phyloP scores from a whole-genome alignment of 2,113 vertebrate genomes.

The Colinus virginianus region DNA sequence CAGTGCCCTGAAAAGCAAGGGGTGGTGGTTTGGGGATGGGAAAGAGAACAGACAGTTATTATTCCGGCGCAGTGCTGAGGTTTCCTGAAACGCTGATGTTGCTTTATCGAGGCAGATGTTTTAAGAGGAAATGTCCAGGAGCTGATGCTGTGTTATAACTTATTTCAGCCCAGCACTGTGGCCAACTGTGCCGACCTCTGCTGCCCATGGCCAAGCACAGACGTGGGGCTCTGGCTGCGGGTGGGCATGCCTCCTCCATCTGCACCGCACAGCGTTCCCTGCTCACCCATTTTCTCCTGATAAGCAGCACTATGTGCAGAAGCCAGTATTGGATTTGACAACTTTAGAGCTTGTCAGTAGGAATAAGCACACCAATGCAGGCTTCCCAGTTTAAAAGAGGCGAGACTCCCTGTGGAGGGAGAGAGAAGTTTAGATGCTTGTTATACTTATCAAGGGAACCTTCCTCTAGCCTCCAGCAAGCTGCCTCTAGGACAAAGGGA shows the following conservation, averaged over 20 bases:
- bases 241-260: neutral
- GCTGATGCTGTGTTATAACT: neutral
- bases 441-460: neutral
- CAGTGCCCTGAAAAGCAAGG: neutral
- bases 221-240: neutral
- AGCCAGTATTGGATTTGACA: neutral
- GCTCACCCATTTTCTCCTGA: neutral
- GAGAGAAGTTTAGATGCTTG: neutral
- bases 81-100: neutral
- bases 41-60: neutral
- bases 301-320: neutral
- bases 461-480: neutral
- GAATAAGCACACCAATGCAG: neutral
- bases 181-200: neutral
- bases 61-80: neutral
- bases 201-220: neutral
- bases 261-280: neutral
- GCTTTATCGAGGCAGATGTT: neutral
- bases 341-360: neutral
- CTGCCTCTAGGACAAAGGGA: neutral
- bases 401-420: neutral
- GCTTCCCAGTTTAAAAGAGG: neutral
- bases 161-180: neutral
- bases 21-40: neutral
- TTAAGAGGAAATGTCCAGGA: neutral